Base-by-base conservation (phyloP, 2,888 invertebrate genomes). In the Drosophila monieri region DNA sequence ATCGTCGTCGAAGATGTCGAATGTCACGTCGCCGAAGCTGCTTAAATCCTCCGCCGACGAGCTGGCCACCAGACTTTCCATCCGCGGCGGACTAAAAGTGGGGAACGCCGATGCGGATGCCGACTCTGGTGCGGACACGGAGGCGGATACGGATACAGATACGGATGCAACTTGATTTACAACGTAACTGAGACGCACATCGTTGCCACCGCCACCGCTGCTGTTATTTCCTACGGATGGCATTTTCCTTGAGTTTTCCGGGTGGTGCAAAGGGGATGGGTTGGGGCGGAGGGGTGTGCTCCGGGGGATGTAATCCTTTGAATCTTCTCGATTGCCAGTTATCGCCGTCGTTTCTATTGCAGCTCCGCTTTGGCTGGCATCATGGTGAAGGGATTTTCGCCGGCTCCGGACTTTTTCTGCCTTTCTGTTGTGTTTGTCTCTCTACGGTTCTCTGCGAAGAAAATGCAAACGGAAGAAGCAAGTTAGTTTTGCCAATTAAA, bases 1-100 rank as follows among this genome's bases (percentile, higher is more conserved):
- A 76, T 90, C 90, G 80, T 91, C 90, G 73, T 89, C 89, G 75
- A 90, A 91, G 73, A 91, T 89, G 85, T 91, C 90, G 84, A 90
- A 89, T 76, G 90, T 83, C 80, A 89, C 81, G 78, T 90, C 90
- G 66, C 85, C 86, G 78, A 89, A 89, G 64, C 80, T 85, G 80
- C 80, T 84, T 74, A 85, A 75, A 74, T 90, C 90, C 80, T 89
- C 88, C 66, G 90, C 90, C 61, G 90, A 90, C 58, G 90, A 89
- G 76, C 89, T 90, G 69, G 89, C 90, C 77, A 90, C 90, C 75
- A 91, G 76, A 74, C 89, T 90, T 70, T 86, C 90, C 62, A 91
- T 89, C 41, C 88, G 88, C 41, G 90, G 90, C 80, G 89, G 87
- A 73, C 89, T 88, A 54, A 88, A 86, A 51, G 89, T 81, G 47